phyloP scores from a whole-genome alignment of 2,797 vertebrate genomes.

The Acipenser oxyrinchus region DNA sequence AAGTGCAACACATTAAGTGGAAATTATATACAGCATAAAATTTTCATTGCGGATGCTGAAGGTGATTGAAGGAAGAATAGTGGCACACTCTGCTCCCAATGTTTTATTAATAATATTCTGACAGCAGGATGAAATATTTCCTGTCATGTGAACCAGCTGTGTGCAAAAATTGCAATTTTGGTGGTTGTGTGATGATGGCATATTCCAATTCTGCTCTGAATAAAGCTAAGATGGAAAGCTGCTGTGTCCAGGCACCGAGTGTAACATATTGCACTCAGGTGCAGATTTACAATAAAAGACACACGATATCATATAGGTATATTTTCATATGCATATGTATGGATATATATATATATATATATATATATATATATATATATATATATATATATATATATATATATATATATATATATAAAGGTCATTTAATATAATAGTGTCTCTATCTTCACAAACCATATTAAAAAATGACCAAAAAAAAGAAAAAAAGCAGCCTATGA shows the following conservation, averaged over 20 bases:
- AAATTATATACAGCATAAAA: slow-evolving; percentile 98
- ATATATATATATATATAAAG: no score
- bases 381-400: no score
- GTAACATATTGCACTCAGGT: no score
- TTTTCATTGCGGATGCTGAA: slow-evolving; percentile 91
- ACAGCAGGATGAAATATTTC: slow-evolving; percentile 98
- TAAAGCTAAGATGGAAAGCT: slow-evolving; percentile 20
- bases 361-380: no score
- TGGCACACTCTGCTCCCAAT: slow-evolving; percentile 90
- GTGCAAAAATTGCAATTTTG: slow-evolving; percentile 80
- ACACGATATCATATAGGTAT: no score
- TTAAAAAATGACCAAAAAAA: no score
- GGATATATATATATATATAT: no score
- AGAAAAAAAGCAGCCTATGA: background rate
- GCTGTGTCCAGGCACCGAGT: no score
- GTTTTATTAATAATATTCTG: slow-evolving; percentile 99
- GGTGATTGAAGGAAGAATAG: slow-evolving; percentile 87
- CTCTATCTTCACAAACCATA: no score
- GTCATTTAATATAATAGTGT: no score
- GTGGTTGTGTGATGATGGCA: slow-evolving; percentile 46
- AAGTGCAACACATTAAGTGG: slow-evolving; percentile 93
- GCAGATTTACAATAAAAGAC: no score
- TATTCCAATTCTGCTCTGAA: slow-evolving; percentile 57
- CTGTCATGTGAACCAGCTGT: slow-evolving; percentile 90
- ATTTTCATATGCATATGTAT: no score